Base-by-base conservation (phyloP, 2,113 vertebrate species). In the Pelvicachromis taeniatus region DNA sequence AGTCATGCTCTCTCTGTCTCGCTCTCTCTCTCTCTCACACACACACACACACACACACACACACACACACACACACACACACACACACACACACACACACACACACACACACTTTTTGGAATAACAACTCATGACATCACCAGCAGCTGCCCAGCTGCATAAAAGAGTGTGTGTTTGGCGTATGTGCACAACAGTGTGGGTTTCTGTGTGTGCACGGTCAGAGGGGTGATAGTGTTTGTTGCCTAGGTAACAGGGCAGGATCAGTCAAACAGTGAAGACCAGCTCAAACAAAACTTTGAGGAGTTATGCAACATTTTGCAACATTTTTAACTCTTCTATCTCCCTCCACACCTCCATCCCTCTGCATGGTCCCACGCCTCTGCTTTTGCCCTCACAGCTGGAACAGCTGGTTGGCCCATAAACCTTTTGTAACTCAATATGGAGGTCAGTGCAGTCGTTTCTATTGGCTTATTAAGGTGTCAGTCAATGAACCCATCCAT, bases 101-200 rank as follows among this genome's bases (percentile, higher is more conserved):
- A 52, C 56, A 50, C 81, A 61, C 8, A 53, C 31, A 10, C 33
- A 33, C 35, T 65, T 82, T 87, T 83, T 88, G 91, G 84, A 92
- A 87, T 33, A 93, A 91, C 88, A 92, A 63, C 63, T 90, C 78
- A 95, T 93, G 92, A 94, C 91, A 91, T 95, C 92, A 95, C 81
- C 92, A 90, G 86, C 94, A 94, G 91, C 92, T 94, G 93, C 86
- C 84, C 88, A 86, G 92, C 88, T 93, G 90, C 85, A 88, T 80
- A 52, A 88, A 84, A 87, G 82, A 77, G 75, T 84, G 58, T 78
- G 77, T 79, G 56, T 63, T 70, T 82, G 26, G 26, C 40, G 38
- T 1, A 56, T 31, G 58, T 77, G 42, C 78, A 54, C 78, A 42
- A 78, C 21, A 53, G 68, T 81, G 77, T 73, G 61, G 16, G 42